These are phyloP conservation scores for Rhinella marina DNA, from an alignment of 2,797 vertebrate genomes.

Conservation along the genomic window DNA sequence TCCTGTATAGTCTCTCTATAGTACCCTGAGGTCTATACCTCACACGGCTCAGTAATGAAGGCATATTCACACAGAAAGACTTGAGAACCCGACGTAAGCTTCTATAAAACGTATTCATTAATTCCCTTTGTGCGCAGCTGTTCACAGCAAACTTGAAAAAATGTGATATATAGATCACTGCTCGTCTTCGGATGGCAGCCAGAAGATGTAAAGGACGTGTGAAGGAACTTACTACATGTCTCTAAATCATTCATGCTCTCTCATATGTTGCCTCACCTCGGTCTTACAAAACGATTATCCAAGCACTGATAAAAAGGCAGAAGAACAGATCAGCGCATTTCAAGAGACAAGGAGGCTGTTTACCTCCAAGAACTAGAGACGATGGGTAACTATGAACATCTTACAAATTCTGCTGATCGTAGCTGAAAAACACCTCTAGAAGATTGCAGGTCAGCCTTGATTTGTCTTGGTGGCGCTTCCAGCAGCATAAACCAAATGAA, in stretches of 20 bases:
- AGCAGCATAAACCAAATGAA: not conserved
- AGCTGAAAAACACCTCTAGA: not conserved
- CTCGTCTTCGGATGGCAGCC: not conserved
- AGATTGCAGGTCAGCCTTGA: not conserved
- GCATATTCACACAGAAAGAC: not conserved
- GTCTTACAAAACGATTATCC: not conserved
- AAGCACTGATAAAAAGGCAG: not conserved
- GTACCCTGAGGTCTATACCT: not conserved
- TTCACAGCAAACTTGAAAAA: constrained; percentile 13
- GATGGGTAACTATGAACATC: not conserved
- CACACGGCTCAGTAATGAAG: not conserved
- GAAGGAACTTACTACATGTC: constrained; percentile 2
- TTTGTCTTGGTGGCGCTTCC: not conserved
- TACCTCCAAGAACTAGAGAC: not conserved
- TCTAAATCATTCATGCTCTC: constrained; percentile 27
- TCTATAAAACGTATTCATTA: not conserved
- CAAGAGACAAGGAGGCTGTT: not conserved
- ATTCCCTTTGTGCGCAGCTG: not conserved
- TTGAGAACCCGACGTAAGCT: not conserved
- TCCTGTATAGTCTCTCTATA: not conserved
- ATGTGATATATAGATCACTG: constrained; percentile 13
- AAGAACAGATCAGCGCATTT: not conserved
- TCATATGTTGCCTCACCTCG: not conserved
- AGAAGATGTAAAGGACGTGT: constrained; percentile 6
- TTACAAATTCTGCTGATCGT: not conserved